phyloP scores from a whole-genome alignment of 1,140 invertebrate genomes.

The Hylyphantes graminicola region DNA sequence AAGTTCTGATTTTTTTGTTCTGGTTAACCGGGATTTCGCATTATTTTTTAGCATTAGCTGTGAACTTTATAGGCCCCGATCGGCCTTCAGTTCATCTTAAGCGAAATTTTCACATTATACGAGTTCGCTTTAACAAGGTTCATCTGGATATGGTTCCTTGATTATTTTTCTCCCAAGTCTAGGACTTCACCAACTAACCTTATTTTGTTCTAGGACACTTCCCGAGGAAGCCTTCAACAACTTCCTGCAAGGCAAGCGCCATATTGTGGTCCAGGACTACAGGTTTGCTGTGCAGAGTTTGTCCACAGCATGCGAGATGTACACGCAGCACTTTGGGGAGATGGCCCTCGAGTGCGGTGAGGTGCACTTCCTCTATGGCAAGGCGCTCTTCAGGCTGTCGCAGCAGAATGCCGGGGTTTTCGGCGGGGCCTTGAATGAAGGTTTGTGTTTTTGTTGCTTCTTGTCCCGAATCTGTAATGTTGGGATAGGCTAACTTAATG shows the following conservation, averaged over 20 bases:
- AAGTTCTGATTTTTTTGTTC: too few relatives aligned
- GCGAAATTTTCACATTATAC: too few relatives aligned
- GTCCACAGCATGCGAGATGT: slow-evolving; percentile 79
- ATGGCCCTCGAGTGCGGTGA: slow-evolving; percentile 82
- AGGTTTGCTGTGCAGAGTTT: slow-evolving; percentile 79
- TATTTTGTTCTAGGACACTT: slow-evolving; percentile 5
- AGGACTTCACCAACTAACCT: neutral
- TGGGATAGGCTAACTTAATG: too few relatives aligned
- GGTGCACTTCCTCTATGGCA: slow-evolving; percentile 83
- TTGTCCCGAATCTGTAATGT: neutral
- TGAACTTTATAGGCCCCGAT: too few relatives aligned
- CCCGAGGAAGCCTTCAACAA: slow-evolving; percentile 68
- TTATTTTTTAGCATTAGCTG: too few relatives aligned
- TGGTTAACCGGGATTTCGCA: too few relatives aligned
- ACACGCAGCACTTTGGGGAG: slow-evolving; percentile 80
- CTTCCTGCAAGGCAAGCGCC: slow-evolving; percentile 79
- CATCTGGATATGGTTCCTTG: too few relatives aligned
- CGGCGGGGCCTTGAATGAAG: slow-evolving; percentile 77
- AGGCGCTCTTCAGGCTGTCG: slow-evolving; percentile 82
- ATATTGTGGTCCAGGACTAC: slow-evolving; percentile 84
- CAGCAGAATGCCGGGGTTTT: slow-evolving; percentile 83
- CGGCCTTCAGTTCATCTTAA: too few relatives aligned
- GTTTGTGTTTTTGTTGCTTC: slow-evolving; percentile 65
- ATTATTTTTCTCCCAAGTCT: too few relatives aligned
- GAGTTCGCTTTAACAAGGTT: too few relatives aligned